A percentile compares a stretch with the other conserved stretches of the same genome.
Evolutionary conservation across 2,113 vertebrate genomes (phyloP).

Genomic region (Zootoca vivipara): DNA sequence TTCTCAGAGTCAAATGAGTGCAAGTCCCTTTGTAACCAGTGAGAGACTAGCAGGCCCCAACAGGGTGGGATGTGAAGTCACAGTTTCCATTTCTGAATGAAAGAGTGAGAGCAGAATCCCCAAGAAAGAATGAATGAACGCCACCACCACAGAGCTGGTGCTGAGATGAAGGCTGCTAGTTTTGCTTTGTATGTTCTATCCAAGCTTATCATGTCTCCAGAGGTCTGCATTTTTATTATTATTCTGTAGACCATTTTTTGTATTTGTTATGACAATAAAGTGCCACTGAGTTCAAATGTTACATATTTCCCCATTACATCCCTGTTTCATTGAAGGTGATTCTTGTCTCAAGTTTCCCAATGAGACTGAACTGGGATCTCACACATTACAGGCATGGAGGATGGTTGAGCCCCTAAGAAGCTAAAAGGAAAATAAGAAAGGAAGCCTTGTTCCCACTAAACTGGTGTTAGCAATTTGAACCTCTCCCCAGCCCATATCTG

Average conservation of each 20-base stretch:
- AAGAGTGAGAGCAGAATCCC: neutral
- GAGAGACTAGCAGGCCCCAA: neutral
- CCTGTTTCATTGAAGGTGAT: neutral
- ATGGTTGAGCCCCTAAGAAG: neutral
- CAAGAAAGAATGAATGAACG: neutral
- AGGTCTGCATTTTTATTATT: neutral
- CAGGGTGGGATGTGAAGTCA: neutral
- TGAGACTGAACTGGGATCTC: neutral
- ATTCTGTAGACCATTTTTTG: conserved; percentile 7
- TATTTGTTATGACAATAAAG: conserved; percentile 21
- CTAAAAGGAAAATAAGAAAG: neutral
- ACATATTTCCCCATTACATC: neutral
- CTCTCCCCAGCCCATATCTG: neutral
- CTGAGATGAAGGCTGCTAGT: neutral
- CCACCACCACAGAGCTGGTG: neutral
- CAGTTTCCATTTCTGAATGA: neutral
- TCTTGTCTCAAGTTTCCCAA: neutral
- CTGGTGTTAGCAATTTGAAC: neutral
- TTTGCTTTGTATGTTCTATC: conserved; percentile 14
- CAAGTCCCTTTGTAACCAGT: neutral
- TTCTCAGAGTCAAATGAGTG: neutral
- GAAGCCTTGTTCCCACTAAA: neutral
- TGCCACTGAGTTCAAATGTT: neutral
- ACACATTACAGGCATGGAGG: too few species aligned
- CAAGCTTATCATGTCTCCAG: conserved; percentile 7